These are phyloP conservation scores for Scarus forsteni DNA, from an alignment of 2,797 vertebrate genomes.

Conservation along the genomic window DNA sequence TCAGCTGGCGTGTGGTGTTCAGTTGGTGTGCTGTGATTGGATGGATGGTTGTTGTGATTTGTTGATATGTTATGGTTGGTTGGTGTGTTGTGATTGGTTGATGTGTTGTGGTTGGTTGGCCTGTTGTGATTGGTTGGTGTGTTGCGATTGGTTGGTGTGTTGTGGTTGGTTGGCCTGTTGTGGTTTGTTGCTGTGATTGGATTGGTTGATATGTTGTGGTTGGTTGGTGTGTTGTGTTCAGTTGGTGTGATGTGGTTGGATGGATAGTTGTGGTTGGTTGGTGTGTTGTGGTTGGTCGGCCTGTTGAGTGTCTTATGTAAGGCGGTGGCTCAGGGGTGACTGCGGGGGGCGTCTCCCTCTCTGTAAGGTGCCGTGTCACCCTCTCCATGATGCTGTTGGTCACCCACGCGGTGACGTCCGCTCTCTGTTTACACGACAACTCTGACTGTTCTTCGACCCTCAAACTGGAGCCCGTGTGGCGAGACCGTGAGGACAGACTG, in stretches of 20 bases:
- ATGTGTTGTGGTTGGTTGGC: background rate
- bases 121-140: background rate
- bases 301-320: background rate
- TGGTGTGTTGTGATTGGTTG: background rate
- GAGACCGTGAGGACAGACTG: background rate
- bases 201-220: background rate
- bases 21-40: background rate
- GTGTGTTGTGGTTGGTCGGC: background rate
- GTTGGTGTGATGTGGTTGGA: background rate
- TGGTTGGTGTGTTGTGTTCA: background rate
- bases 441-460: background rate
- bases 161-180: too few relatives aligned
- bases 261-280: background rate
- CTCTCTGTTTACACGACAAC: background rate
- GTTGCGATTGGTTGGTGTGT: background rate
- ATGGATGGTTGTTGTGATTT: background rate
- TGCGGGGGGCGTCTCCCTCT: constrained; percentile 15
- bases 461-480: background rate
- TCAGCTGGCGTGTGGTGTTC: background rate
- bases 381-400: constrained; percentile 52
- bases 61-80: background rate
- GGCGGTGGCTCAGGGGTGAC: constrained; percentile 2
- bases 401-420: constrained; percentile 17
- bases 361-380: constrained; percentile 45
- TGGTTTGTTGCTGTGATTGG: too few relatives aligned